Conservation (phyloP, 2,888 invertebrate genomes). For the Volucella bombylans region DNA sequence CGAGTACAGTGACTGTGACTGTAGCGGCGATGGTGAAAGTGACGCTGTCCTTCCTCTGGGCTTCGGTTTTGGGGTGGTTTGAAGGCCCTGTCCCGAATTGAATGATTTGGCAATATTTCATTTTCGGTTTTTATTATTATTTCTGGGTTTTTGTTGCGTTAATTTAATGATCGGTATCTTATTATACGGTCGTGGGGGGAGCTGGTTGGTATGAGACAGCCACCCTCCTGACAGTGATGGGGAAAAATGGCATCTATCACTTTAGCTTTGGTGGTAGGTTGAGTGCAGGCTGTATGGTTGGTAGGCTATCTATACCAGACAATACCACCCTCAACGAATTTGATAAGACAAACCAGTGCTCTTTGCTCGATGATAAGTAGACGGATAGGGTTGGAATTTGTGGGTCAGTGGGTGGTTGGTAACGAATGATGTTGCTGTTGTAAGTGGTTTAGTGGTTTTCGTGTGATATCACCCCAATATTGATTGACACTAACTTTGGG, state of each 20-base stretch:
- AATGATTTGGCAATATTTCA: conserved; percentile 73
- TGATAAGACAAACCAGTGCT: conserved; percentile 22
- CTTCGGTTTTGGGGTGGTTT: background rate
- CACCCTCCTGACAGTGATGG: conserved; percentile 23
- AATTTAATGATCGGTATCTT: conserved; percentile 73
- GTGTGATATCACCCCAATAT: conserved; percentile 46
- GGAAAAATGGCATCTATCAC: conserved; percentile 45
- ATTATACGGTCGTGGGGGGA: conserved; percentile 48
- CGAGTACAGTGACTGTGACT: too few relatives aligned
- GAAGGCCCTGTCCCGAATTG: conserved; percentile 38
- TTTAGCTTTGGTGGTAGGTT: conserved; percentile 11
- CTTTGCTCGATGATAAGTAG: conserved; percentile 53
- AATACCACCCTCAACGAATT: background rate
- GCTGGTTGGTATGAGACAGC: background rate
- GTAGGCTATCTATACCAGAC: background rate
- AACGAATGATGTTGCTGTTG: background rate
- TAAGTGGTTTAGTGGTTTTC: conserved; percentile 38
- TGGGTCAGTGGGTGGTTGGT: background rate
- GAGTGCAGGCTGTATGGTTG: too few relatives aligned
- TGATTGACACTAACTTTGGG: conserved; percentile 53
- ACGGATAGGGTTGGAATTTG: background rate
- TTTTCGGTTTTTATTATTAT: conserved; percentile 70
- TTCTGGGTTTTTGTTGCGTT: conserved; percentile 70
- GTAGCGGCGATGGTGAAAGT: too few relatives aligned
- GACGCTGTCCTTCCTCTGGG: too few relatives aligned